Conservation (phyloP, 2,888 invertebrate species). For the Agelastica alni region DNA sequence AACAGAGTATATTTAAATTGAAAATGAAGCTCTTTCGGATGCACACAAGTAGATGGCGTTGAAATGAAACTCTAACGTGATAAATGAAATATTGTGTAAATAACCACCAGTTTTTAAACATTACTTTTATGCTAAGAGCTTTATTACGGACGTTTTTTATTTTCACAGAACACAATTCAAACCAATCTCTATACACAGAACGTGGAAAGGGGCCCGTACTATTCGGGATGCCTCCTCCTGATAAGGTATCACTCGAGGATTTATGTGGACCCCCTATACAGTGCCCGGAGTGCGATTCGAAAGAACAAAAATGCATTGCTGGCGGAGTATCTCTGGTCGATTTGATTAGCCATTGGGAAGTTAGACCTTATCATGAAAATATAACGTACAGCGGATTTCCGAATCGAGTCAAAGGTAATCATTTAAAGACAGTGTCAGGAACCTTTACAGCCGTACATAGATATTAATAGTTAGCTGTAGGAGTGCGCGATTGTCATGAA, state of each 20-base stretch:
- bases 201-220: constrained; percentile 43
- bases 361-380: constrained; percentile 64
- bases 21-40: too few species aligned
- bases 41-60: too few species aligned
- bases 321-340: constrained; percentile 64
- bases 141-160: background rate
- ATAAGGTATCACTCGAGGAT: constrained; percentile 62
- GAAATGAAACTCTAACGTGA: too few species aligned
- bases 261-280: constrained; percentile 65
- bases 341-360: constrained; percentile 60
- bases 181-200: constrained; percentile 50
- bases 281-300: constrained; percentile 66
- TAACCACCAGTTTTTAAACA: too few species aligned
- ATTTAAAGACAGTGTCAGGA: too few species aligned
- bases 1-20: too few species aligned
- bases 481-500: too few species aligned
- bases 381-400: constrained; percentile 63
- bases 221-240: constrained; percentile 67
- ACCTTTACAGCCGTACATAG: too few species aligned
- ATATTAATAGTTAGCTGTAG: too few species aligned
- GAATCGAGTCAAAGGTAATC: constrained; percentile 59
- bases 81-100: too few species aligned
- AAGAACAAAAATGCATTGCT: constrained; percentile 63
- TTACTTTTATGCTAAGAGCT: too few species aligned
- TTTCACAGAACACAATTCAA: constrained; percentile 56